Base-by-base conservation (phyloP, 2,888 invertebrate species). In the Eristalinus aeneus region DNA sequence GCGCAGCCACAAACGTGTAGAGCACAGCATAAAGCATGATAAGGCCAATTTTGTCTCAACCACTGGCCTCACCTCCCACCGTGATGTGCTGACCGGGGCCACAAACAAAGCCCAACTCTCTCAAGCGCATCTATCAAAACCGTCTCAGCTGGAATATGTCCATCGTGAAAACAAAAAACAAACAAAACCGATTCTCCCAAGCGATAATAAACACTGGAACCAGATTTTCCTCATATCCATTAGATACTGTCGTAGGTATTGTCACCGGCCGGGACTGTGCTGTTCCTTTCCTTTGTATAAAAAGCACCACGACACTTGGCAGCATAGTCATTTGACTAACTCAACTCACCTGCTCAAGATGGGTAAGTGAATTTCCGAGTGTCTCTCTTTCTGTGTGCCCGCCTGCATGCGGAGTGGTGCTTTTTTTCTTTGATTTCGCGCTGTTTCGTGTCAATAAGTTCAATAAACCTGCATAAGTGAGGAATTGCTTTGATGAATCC, bases 301-400 rank as follows among this genome's bases (percentile, higher is more conserved):
- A 88, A 88, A 81, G 74, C 88, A 68, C 56, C 39, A 60, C 74
- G 56, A 31, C 60, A 46, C 72, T 74, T 77, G 64, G 73, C 67
- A 60, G 71, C 67, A 71, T 78, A 78, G 81, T 81, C 88, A 88
- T 88, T 88, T 88, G 85, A 77, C 77, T 58, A 63, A 78, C 74
- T 81, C 61, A 77, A 74, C 72, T 88, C 88, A 85, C 85, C 77
- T 74, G 80, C 63, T 85, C 61, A 81, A 88, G 85, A 88, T 88
- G 88, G 88, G 88, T 88, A 85, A 88, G 88, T 85, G 73, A 71
- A 74, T 32, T 56, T 75, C 8, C 20, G 22, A 3, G 23, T 46
- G 36, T 63, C 54, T 75, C 58, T 20, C 53, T 12, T 16, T 31
- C 31, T 67, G 61, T 84, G 2, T 22, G 27, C 31, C 56, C 61